Conservation (phyloP, 2,113 vertebrate genomes). For the Psittacus erithacus region DNA sequence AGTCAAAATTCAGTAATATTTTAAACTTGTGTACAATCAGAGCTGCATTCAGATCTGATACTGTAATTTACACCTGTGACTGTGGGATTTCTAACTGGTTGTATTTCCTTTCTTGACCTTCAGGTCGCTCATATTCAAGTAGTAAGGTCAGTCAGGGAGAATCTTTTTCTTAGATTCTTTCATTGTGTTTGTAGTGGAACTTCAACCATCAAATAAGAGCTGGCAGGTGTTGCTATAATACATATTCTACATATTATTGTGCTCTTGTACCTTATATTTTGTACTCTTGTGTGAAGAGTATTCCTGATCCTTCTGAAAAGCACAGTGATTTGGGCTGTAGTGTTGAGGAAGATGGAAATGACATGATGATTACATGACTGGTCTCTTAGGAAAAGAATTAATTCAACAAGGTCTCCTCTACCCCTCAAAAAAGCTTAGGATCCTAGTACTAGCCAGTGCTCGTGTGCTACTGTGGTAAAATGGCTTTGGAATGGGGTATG, state of each 20-base stretch:
- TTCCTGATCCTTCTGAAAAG: background rate
- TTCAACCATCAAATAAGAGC: background rate
- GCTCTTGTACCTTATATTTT: background rate
- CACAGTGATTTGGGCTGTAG: background rate
- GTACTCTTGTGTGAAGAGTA: background rate
- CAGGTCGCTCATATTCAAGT: background rate
- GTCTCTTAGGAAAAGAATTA: background rate
- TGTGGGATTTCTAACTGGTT: background rate
- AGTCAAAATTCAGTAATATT: conserved; percentile 2
- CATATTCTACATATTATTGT: background rate
- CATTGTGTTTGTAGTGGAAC: background rate
- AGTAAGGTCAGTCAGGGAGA: background rate
- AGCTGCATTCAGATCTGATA: background rate
- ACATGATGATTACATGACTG: background rate
- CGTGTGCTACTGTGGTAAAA: fast-evolving
- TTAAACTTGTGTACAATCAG: background rate
- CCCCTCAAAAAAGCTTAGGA: background rate
- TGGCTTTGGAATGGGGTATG: background rate
- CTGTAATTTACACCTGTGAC: background rate
- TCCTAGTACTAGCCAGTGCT: background rate
- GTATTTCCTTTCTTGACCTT: conserved; percentile 1
- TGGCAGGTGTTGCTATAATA: background rate
- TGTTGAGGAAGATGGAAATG: background rate
- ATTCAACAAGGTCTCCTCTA: background rate
- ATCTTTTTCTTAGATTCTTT: background rate